phyloP scores from a whole-genome alignment of 2,888 invertebrate genomes.

The Meteorus cinctellus region DNA sequence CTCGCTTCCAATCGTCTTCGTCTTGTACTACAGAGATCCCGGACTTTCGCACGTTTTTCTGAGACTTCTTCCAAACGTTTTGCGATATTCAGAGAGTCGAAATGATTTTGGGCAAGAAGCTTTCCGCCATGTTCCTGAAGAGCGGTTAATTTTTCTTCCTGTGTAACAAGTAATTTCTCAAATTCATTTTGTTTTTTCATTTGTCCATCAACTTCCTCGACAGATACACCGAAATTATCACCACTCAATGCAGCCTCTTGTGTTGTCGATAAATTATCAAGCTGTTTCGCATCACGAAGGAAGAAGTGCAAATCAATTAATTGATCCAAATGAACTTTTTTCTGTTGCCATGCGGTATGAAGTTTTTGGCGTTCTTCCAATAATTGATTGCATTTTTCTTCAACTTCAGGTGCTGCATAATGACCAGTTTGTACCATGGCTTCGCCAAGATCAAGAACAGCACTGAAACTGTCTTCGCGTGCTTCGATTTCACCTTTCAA shows the following conservation, averaged over 20 bases:
- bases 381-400: conserved; percentile 85
- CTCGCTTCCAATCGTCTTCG: conserved; percentile 84
- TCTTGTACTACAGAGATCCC: conserved; percentile 80
- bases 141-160: conserved; percentile 90
- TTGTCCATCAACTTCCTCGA: conserved; percentile 92
- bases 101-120: conserved; percentile 91
- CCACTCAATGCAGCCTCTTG: conserved; percentile 88
- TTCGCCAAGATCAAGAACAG: conserved; percentile 84
- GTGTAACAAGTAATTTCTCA: conserved; percentile 89
- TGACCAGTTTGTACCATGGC: conserved; percentile 90
- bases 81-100: conserved; percentile 88
- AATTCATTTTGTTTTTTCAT: conserved; percentile 96
- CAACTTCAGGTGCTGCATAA: conserved; percentile 86
- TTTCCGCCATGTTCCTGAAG: conserved; percentile 90
- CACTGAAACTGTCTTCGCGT: conserved; percentile 85
- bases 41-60: conserved; percentile 79
- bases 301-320: conserved; percentile 95
- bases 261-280: conserved; percentile 89
- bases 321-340: conserved; percentile 92
- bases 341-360: conserved; percentile 89
- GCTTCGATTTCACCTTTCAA: conserved; percentile 91
- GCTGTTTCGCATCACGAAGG: conserved; percentile 92
- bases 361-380: conserved; percentile 86
- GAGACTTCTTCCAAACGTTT: conserved; percentile 84
- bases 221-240: conserved; percentile 84